These are phyloP conservation scores for Tor tambroides DNA, from an alignment of 2,113 vertebrate genomes.

Conservation along the genomic window DNA sequence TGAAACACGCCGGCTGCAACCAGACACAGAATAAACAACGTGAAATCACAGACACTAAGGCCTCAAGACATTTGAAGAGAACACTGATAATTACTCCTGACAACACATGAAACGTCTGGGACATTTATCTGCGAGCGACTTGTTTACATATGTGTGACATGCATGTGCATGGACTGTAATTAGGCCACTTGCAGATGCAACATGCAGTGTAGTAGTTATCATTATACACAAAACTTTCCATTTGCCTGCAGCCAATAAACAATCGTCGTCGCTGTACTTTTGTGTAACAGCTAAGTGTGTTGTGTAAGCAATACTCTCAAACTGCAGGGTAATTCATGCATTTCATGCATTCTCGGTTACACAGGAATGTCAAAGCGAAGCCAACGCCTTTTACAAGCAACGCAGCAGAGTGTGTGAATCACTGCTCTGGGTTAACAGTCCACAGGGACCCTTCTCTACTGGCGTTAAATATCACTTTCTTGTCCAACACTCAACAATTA, in stretches of 20 bases:
- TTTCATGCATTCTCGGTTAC: conserved; percentile 7
- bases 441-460: neutral
- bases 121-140: neutral
- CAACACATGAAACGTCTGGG: neutral
- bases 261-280: neutral
- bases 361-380: neutral
- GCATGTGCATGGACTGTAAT: neutral
- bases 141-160: neutral
- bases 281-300: neutral
- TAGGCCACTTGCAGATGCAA: neutral
- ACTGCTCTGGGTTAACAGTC: neutral
- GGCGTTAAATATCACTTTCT: neutral
- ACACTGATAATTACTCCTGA: conserved; percentile 3
- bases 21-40: neutral
- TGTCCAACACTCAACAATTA: neutral
- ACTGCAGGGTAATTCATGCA: neutral
- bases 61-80: neutral
- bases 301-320: neutral
- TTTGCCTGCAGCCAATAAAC: neutral
- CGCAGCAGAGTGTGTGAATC: neutral
- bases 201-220: neutral
- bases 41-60: neutral
- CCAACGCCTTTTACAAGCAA: conserved; percentile 25
- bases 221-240: neutral
- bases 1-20: neutral